These are phyloP conservation scores for Platysternon megacephalum DNA, from an alignment of 2,113 vertebrate species.

Conservation along the genomic window DNA sequence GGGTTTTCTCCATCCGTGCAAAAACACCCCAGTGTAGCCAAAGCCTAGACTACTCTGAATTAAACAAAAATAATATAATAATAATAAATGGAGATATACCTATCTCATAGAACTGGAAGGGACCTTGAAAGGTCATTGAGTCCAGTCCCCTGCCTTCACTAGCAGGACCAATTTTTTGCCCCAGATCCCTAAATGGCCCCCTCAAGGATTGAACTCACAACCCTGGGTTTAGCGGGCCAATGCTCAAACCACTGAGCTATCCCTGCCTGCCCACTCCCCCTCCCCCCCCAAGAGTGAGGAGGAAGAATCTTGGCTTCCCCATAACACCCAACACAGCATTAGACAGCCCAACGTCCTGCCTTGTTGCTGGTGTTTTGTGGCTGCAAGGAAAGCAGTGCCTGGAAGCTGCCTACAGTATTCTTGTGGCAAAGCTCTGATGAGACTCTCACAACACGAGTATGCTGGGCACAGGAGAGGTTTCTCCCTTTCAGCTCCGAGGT, in stretches of 20 bases:
- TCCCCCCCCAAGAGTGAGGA: fast-evolving
- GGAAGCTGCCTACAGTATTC: not conserved
- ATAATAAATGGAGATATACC: too few relatives aligned
- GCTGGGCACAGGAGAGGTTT: not conserved
- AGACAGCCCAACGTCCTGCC: not conserved
- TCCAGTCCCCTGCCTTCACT: too few relatives aligned
- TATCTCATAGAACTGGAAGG: too few relatives aligned
- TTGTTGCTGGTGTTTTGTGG: not conserved
- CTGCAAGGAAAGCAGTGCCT: not conserved
- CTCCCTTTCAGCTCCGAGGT: not conserved
- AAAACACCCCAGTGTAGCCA: not conserved
- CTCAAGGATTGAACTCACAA: too few relatives aligned
- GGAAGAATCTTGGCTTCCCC: not conserved
- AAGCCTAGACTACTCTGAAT: not conserved
- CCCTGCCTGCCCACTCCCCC: too few relatives aligned
- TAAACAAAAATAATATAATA: too few relatives aligned
- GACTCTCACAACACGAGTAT: not conserved
- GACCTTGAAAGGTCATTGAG: too few relatives aligned
- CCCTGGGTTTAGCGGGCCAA: too few relatives aligned
- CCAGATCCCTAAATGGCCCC: too few relatives aligned
- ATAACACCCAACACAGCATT: not conserved
- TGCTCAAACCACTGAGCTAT: too few relatives aligned
- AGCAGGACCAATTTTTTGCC: too few relatives aligned
- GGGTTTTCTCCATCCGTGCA: not conserved
- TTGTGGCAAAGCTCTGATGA: not conserved